Conservation (phyloP, 2,888 invertebrate genomes). For the Perizoma flavofasciatum region DNA sequence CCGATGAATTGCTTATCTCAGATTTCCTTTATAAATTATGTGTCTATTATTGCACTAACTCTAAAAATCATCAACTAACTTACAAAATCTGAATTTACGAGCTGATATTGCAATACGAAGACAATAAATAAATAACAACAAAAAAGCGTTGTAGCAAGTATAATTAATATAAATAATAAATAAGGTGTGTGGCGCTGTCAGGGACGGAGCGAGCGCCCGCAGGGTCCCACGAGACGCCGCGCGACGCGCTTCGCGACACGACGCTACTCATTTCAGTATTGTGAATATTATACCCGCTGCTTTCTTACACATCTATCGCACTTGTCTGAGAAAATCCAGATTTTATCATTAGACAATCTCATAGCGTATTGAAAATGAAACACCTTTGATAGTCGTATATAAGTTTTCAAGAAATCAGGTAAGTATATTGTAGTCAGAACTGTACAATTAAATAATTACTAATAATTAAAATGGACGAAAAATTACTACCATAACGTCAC, state of each 20-base stretch:
- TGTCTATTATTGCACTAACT: no score
- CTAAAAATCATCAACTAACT: no score
- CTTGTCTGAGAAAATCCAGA: conserved; percentile 44
- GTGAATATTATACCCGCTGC: conserved; percentile 71
- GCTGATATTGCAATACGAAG: conserved; percentile 34
- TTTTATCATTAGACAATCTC: no score
- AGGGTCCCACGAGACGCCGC: conserved; percentile 50
- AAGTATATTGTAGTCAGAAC: no score
- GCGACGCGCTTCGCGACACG: conserved; percentile 45
- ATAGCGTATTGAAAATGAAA: no score
- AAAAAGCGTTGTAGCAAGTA: conserved; percentile 56
- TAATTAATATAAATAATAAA: conserved; percentile 79
- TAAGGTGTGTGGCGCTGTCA: conserved; percentile 56
- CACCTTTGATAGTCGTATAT: no score
- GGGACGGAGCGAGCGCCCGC: conserved; percentile 47
- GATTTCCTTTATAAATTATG: no score
- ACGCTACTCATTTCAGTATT: conserved; percentile 65
- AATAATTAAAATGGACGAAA: no score
- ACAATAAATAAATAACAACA: conserved; percentile 45
- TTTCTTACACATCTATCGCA: conserved; percentile 66
- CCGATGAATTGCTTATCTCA: no score
- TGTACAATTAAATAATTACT: no score
- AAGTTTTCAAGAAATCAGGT: no score
- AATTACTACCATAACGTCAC: no score
- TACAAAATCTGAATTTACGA: conserved; percentile 32